phyloP scores from a whole-genome alignment of 1,140 invertebrate species.

The Caerostris extrusa region DNA sequence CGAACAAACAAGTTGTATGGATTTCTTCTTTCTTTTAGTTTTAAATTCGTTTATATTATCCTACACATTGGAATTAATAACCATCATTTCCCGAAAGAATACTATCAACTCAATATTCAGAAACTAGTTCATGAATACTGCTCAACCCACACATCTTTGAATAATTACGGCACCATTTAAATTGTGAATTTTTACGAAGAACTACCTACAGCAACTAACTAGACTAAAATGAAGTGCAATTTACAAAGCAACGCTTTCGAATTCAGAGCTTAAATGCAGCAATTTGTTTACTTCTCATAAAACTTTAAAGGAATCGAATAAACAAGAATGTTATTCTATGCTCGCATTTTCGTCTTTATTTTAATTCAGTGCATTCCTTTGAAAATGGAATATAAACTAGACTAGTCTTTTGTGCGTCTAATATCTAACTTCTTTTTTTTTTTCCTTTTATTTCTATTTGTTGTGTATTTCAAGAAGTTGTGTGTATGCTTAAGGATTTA shows the following conservation, averaged over 20 bases:
- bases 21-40: not conserved
- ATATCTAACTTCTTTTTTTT: no score
- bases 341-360: not conserved
- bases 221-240: not conserved
- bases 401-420: no score
- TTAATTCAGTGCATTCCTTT: not conserved
- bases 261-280: not conserved
- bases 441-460: no score
- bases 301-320: not conserved
- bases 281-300: not conserved
- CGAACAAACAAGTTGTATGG: not conserved
- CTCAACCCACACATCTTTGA: not conserved
- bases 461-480: no score
- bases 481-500: no score
- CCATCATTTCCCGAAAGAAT: not conserved
- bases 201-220: not conserved
- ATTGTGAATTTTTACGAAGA: not conserved
- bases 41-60: not conserved
- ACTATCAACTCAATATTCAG: not conserved
- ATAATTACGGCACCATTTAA: not conserved
- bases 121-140: not conserved
- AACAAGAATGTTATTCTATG: not conserved
- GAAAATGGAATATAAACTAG: not conserved
- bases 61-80: not conserved
- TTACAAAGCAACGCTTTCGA: not conserved